Evolutionary conservation across 1,140 invertebrate genomes (phyloP).

Genomic region (Plectrocnemia conspersa): DNA sequence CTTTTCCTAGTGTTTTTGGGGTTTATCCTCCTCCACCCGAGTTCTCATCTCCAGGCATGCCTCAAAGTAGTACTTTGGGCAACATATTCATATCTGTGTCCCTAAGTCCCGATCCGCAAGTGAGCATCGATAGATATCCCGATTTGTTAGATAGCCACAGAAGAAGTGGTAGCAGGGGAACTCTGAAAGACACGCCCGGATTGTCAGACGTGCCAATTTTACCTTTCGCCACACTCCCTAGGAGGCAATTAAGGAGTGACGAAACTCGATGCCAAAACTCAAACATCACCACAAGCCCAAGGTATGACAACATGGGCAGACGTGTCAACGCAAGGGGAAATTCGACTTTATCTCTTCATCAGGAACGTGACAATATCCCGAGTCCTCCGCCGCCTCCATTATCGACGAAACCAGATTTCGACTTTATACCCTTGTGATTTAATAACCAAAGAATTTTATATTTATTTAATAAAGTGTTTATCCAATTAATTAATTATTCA

Average conservation of each 20-base stretch:
- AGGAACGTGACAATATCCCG: slow-evolving; percentile 22
- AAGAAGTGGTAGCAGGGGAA: slow-evolving; percentile 33
- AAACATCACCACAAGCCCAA: neutral
- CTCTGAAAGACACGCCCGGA: slow-evolving; percentile 26
- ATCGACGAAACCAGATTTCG: slow-evolving; percentile 24
- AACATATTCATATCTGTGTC: slow-evolving; percentile 52
- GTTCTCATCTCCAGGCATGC: slow-evolving; percentile 46
- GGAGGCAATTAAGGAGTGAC: slow-evolving; percentile 16
- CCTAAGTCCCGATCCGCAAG: slow-evolving; percentile 31
- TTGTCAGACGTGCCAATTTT: slow-evolving; percentile 18
- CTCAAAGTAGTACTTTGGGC: slow-evolving; percentile 34
- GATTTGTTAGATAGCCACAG: slow-evolving; percentile 39
- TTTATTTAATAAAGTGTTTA: no score
- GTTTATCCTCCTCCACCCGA: slow-evolving; percentile 50
- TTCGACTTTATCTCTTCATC: slow-evolving; percentile 34
- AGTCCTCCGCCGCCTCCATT: slow-evolving; percentile 30
- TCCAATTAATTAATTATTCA: no score
- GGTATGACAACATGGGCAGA: slow-evolving; percentile 37
- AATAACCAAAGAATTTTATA: slow-evolving; percentile 3
- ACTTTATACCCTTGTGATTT: slow-evolving; percentile 29
- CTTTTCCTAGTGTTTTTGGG: slow-evolving; percentile 30
- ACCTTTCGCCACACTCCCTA: slow-evolving; percentile 31
- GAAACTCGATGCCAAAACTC: neutral
- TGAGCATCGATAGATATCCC: slow-evolving; percentile 45
- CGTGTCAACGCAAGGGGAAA: slow-evolving; percentile 47